phyloP scores from a whole-genome alignment of 1,140 invertebrate genomes.

The Lasaia peninsularis region DNA sequence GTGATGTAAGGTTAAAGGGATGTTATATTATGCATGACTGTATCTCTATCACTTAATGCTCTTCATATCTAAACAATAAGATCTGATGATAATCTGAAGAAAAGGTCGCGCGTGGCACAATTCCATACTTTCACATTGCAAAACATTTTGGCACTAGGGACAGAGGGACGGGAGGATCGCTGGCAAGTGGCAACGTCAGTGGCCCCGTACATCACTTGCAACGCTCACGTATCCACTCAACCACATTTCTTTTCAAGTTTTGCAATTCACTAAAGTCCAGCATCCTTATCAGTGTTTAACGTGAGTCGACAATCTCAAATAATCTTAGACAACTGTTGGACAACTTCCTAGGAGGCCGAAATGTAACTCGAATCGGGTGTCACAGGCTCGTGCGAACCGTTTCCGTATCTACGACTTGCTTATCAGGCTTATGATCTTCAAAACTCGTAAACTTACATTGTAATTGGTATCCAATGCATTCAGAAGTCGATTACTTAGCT shows the following conservation, averaged over 20 bases:
- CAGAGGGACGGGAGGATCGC: constrained; percentile 62
- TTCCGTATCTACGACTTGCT: constrained; percentile 63
- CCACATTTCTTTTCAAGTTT: constrained; percentile 44
- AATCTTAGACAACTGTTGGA: constrained; percentile 37
- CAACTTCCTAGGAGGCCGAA: constrained; percentile 58
- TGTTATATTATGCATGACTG: constrained; percentile 32
- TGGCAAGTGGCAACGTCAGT: constrained; percentile 72
- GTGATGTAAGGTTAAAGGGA: constrained; percentile 15
- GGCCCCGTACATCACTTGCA: constrained; percentile 62
- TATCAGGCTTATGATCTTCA: constrained; percentile 56
- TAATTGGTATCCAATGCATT: constrained; percentile 78
- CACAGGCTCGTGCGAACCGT: constrained; percentile 69
- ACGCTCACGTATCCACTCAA: constrained; percentile 64
- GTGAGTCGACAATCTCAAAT: constrained; percentile 33
- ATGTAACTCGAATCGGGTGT: constrained; percentile 70
- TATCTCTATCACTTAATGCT: not conserved
- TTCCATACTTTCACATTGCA: constrained; percentile 76
- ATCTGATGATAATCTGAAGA: constrained; percentile 50
- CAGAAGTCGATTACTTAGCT: constrained; percentile 77
- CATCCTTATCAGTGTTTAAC: constrained; percentile 29
- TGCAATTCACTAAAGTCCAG: constrained; percentile 30
- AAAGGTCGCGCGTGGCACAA: constrained; percentile 72
- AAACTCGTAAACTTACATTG: constrained; percentile 77
- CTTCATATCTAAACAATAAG: not conserved
- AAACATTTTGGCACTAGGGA: constrained; percentile 75